phyloP scores from a whole-genome alignment of 2,888 invertebrate genomes.

The Polydrusus pterygomalis region DNA sequence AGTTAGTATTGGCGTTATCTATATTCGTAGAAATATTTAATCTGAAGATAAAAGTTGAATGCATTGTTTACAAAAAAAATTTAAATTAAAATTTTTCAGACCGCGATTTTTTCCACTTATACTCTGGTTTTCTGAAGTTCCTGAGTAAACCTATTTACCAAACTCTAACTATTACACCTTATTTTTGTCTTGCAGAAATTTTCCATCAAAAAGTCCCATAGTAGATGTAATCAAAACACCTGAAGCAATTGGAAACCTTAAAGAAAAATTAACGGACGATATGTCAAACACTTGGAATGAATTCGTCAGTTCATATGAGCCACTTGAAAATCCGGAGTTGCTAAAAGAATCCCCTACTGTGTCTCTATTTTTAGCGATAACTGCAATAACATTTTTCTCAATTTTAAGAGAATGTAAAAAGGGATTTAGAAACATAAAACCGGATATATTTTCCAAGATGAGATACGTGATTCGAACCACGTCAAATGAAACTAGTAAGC shows the following conservation, averaged over 20 bases:
- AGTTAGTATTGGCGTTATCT: too few relatives aligned
- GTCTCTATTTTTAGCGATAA: conserved; percentile 78
- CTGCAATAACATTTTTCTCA: conserved; percentile 79
- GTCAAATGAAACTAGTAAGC: conserved; percentile 64
- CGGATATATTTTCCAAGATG: conserved; percentile 72
- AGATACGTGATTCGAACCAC: conserved; percentile 71
- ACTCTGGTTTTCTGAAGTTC: too few relatives aligned
- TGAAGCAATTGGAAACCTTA: conserved; percentile 79
- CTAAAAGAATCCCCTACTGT: conserved; percentile 77
- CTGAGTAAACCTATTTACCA: too few relatives aligned
- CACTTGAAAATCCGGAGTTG: conserved; percentile 81
- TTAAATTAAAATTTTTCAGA: too few relatives aligned
- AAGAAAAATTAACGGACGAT: conserved; percentile 80
- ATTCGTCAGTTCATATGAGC: conserved; percentile 86
- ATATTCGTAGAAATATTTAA: too few relatives aligned
- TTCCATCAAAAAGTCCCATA: conserved; percentile 71
- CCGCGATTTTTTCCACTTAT: too few relatives aligned
- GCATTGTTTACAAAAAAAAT: too few relatives aligned
- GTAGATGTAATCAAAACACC: conserved; percentile 77
- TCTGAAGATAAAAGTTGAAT: too few relatives aligned
- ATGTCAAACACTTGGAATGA: conserved; percentile 87
- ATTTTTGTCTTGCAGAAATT: conserved; percentile 55
- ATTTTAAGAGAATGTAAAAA: conserved; percentile 78
- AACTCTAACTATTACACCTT: too few relatives aligned
- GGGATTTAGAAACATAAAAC: conserved; percentile 71